Evolutionary conservation across 2,113 vertebrate genomes (phyloP), one percentile per base, ranked within the genome.

Genomic region (Raja brachyura): DNA sequence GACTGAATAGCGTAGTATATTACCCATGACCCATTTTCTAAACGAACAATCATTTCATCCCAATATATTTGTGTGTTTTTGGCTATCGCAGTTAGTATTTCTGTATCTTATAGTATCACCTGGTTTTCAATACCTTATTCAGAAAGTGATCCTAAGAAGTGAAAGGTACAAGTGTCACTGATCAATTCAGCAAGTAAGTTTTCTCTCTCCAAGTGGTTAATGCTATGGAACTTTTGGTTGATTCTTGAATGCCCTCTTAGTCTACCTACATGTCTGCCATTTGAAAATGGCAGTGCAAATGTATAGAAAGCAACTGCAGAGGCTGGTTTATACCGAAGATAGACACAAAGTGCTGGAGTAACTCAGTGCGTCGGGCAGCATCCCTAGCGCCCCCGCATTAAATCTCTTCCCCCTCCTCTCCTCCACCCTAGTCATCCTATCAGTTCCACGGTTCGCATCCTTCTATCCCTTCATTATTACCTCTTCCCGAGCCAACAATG

Each of bases 181-280:
- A 92, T 70, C 39, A 74, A 11, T 54, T 92, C 39, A 92, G 20
- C 11, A 33, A 92, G 16, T 73, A 90, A 63, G 66, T 92, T 92
- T 48, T 28, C 20, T 48, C 68, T 74, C 66, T 73, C 68, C 25
- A 54, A 39, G 68, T 73, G 16, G 73, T 73, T 73, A 73, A 48
- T 92, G 90, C 33, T 92, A 9, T 22, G 39, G 90, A 73, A 92
- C 39, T 92, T 73, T 66, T 92, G 39, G 90, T 92, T 95, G 93
- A 93, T 93, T 86, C 86, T 86, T 93, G 94, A 94, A 93, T 93
- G 94, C 93, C 95, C 93, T 93, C 73, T 90, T 94, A 94, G 93
- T 94, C 93, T 95, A 93, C 94, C 93, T 93, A 93, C 94, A 95
- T 66, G 0, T 95, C 94, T 94, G 93, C 96, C 94, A 94, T 96